Evolutionary conservation across 1,140 invertebrate genomes (phyloP), one percentile per base, ranked within the genome.

Genomic region (Procambarus virginalis): DNA sequence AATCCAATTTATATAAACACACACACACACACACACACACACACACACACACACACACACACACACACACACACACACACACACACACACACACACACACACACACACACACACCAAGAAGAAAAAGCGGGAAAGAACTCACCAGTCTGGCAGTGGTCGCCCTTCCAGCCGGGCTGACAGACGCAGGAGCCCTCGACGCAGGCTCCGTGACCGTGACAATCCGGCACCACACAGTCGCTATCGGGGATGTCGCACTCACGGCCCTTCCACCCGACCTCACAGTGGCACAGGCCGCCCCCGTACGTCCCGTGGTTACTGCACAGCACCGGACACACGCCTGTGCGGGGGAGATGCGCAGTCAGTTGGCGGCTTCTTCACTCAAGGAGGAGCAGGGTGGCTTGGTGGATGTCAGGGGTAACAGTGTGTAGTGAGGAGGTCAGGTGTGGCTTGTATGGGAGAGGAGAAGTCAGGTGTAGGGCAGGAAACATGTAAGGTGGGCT

Each of bases 281-380:
- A 99, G 93, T 98, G 96, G 94, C 99, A 99, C 91, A 98, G 94
- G 22, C 99, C 99, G 79, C 97, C 97, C 46, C 97, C 96, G 94
- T 99, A 99, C 93, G 98, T 96, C 48, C 99, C 99, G 93, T 99
- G 98, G 87, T 97, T 98, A 91, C 97, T 98, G 94, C 99, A 99
- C 83, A 99, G 95, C 3, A 99, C 97, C 58, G 99, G 99, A 95
- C 99, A 99, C n/a, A 99, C 96, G 94, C 97, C 96, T 97, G 93
- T 89, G 94, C 93, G 94, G 94, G 48, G 55, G 55, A 34, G 34
- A 1, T 34, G 34, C 34, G 1, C 34, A 34, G 34, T 34, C 34
- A 34, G 34, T 34, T 34, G 34, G 34, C 34, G 34, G 34, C 0
- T 34, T 34, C 1, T 34, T 34, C 34, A 34, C 34, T 34, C 34